These are phyloP conservation scores for Linepithema humile DNA, from an alignment of 1,140 invertebrate species.

Conservation along the genomic window DNA sequence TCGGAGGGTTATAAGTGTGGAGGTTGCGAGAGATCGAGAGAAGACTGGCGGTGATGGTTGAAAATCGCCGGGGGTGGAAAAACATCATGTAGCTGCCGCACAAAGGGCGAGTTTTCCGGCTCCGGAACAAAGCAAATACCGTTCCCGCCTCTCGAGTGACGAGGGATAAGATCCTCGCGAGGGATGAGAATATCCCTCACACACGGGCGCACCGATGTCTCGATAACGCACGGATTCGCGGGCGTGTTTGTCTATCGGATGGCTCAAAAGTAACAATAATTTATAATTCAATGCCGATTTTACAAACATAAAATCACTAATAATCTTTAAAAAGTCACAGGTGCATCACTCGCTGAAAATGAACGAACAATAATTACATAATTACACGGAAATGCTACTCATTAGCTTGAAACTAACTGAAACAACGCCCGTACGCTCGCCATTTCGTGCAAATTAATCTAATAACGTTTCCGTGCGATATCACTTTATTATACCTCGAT, in stretches of 20 bases:
- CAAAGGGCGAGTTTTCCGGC: constrained; percentile 28
- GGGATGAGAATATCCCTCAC: background rate
- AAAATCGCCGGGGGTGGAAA: constrained; percentile 24
- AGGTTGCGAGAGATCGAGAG: constrained; percentile 9
- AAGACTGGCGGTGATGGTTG: constrained; percentile 13
- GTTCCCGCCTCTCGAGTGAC: background rate
- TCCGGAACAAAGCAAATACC: constrained; percentile 20
- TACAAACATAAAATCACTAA: background rate
- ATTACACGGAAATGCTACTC: background rate
- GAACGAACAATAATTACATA: background rate
- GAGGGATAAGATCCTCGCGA: background rate
- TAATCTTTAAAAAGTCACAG: no score
- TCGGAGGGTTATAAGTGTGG: background rate
- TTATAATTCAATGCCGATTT: no score
- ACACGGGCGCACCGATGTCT: background rate
- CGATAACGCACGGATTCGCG: background rate
- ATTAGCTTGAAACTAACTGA: background rate
- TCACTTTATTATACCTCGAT: background rate
- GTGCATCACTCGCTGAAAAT: no score
- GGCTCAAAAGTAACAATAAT: background rate
- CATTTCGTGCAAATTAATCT: constrained; percentile 2
- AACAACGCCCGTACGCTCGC: background rate
- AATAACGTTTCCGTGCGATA: background rate
- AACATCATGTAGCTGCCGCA: background rate
- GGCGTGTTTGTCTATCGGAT: background rate